Percentiles rank a stretch among this genome's conserved stretches.
Evolutionary conservation across 2,888 invertebrate genomes (phyloP).

Genomic region (Tenthredo amoena): DNA sequence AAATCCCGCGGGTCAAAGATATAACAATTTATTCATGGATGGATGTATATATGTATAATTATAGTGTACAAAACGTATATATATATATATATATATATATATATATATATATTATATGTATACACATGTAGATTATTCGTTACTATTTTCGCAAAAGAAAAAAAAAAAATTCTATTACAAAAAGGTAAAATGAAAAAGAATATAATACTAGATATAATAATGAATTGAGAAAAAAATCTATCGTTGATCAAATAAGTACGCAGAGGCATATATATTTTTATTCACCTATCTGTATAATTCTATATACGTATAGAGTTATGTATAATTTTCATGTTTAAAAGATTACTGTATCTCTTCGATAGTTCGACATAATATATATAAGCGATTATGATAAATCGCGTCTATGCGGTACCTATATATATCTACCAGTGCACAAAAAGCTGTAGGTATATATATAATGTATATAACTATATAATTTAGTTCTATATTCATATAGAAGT

Average conservation of each 20-base stretch:
- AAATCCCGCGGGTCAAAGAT: neutral
- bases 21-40: conserved; percentile 5
- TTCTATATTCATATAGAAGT: neutral
- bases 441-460: neutral
- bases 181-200: neutral
- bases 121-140: neutral
- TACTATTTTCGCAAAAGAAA: neutral
- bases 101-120: neutral
- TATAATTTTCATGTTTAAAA: too few relatives aligned
- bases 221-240: too few relatives aligned
- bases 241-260: too few relatives aligned
- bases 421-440: neutral
- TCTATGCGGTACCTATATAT: neutral
- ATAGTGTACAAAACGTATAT: neutral
- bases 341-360: too few relatives aligned
- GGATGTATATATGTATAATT: neutral
- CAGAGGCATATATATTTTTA: too few relatives aligned
- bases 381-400: neutral
- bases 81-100: neutral
- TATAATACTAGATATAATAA: too few relatives aligned
- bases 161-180: neutral
- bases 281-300: neutral
- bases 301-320: neutral
- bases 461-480: neutral
- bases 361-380: too few relatives aligned